A percentile compares a stretch with the other conserved stretches of the same genome.
Conservation (phyloP, 2,113 vertebrate genomes). For the Dasyprocta punctata region DNA sequence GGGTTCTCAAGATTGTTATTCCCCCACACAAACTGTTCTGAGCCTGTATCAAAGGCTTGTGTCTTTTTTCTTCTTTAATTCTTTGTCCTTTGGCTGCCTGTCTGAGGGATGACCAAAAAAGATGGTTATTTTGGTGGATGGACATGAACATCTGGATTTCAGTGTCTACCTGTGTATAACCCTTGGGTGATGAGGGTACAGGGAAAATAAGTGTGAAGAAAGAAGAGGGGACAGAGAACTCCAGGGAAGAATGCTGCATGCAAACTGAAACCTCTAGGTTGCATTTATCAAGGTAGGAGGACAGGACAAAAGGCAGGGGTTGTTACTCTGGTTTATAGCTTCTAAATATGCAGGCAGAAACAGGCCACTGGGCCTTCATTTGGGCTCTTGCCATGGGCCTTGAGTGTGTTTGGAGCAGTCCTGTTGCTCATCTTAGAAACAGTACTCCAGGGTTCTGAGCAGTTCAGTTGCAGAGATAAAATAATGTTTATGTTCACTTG, state of each 20-base stretch:
- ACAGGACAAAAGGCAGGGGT: background rate
- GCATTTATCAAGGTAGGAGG: background rate
- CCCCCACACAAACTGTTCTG: background rate
- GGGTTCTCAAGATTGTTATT: background rate
- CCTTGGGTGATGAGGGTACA: rapidly evolving
- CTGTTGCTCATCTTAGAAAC: background rate
- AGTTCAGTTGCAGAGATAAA: background rate
- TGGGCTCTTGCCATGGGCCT: background rate
- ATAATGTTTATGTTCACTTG: background rate
- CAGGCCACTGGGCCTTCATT: background rate
- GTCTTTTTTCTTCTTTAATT: background rate
- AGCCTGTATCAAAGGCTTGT: background rate
- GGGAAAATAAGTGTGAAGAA: background rate
- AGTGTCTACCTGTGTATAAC: background rate
- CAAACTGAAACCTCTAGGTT: background rate
- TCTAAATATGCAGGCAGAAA: background rate
- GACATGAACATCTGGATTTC: background rate
- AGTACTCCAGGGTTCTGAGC: no score
- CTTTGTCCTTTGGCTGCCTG: background rate
- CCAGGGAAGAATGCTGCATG: no score
- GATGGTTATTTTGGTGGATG: background rate
- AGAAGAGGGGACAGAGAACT: background rate
- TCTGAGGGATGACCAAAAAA: background rate
- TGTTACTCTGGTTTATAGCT: background rate
- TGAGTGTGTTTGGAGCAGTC: background rate